Conservation (phyloP, 2,113 vertebrate genomes). For the Rattus norvegicus region GRCr8 NC_086023.1:128887501-128888000, state of each 20-base stretch:
- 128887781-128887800: not conserved
- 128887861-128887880: not conserved
- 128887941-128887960: not conserved
- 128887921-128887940: not conserved
- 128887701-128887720: constrained; percentile 2
- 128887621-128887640: not conserved
- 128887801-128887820: not conserved
- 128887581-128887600: not conserved
- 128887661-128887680: not conserved
- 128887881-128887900: not conserved
- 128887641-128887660: not conserved
- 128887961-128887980: not conserved
- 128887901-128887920: not conserved
- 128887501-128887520: not conserved
- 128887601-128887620: not conserved
- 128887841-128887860: not conserved
- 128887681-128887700: not conserved
- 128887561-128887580: constrained; percentile 27
- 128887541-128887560: constrained; percentile 25
- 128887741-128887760: not conserved
- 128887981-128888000: not conserved
- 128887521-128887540: not conserved
- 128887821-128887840: not conserved
- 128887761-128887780: not conserved
- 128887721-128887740: not conserved